Percentiles rank a stretch among this genome's conserved stretches.
Conservation (phyloP, 1,140 invertebrate species). For the Scaptodrosophila lebanonensis region DNA sequence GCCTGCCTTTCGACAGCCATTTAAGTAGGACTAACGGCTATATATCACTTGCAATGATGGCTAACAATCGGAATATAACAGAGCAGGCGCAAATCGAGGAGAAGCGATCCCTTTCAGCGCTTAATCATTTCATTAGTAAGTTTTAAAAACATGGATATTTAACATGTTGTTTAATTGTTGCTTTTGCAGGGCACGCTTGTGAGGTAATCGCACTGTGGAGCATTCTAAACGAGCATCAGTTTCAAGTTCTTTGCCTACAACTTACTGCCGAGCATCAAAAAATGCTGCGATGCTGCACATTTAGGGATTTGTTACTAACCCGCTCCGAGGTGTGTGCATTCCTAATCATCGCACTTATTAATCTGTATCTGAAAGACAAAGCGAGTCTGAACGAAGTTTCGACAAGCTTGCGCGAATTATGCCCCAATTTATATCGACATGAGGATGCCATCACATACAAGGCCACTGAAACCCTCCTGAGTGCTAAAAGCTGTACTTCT, state of each 20-base stretch:
- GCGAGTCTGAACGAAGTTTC: slow-evolving; percentile 95
- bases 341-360: slow-evolving; percentile 86
- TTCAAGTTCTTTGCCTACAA: slow-evolving; percentile 88
- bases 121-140: slow-evolving; percentile 85
- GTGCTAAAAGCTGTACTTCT: slow-evolving; percentile 84
- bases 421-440: slow-evolving; percentile 94
- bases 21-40: slow-evolving; percentile 71
- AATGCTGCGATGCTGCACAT: slow-evolving; percentile 80
- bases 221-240: slow-evolving; percentile 94
- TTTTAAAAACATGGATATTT: background rate
- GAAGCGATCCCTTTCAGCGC: slow-evolving; percentile 86
- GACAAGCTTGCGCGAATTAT: slow-evolving; percentile 90
- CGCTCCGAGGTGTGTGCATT: slow-evolving; percentile 89
- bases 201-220: slow-evolving; percentile 97
- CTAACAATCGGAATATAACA: slow-evolving; percentile 69
- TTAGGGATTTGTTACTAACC: slow-evolving; percentile 89
- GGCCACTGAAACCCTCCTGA: slow-evolving; percentile 92
- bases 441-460: slow-evolving; percentile 97
- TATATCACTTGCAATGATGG: slow-evolving; percentile 29
- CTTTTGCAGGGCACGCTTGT: slow-evolving; percentile 82
- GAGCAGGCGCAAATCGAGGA: slow-evolving; percentile 79
- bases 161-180: background rate
- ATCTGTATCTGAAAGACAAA: slow-evolving; percentile 95
- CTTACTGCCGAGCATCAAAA: slow-evolving; percentile 81
- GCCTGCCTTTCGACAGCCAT: slow-evolving; percentile 49